Evolutionary conservation across 2,888 invertebrate genomes (phyloP), one percentile per base, ranked within the genome.

Genomic region (Alcis repandata): DNA sequence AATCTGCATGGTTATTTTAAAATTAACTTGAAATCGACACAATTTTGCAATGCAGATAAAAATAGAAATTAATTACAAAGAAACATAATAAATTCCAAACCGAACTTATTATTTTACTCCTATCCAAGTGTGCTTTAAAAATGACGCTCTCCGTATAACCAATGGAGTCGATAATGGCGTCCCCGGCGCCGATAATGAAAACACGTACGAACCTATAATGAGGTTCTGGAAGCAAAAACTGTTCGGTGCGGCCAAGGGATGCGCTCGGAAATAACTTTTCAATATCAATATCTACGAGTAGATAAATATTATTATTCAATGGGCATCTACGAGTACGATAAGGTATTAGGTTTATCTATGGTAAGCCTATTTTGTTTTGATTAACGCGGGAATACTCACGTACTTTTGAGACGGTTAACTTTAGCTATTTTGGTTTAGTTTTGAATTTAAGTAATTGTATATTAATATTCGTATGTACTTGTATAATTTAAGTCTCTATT

Each of bases 201-300:
- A 79, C 86, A 85, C 85, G 85, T 84, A 77, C 78, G 33, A 57
- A 63, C 45, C 69, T 61, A 74, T 85, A 85, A 85, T 84, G 83
- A 84, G 78, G 82, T 84, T 81, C 79, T 79, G 77, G 79, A 77
- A 81, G 68, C 67, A 70, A 73, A 72, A 71, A 65, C 63, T 64
- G 27, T 46, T 48, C 45, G 43, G 62, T 41, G 17, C 45, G 38
- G 59, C 32, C 40, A 54, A 63, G 52, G 58, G 63, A 57, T 48
- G 41, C 40, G 40, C 40, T 15, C 57, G 59, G 45, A 59, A 63
- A 69, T 69, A 70, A 61, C 52, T 67, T 60, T 53, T 59, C 54
- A 27, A 58, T 53, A 15, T 53, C n/a, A 17, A 17, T 6, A n/a
- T 27, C 20, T 41, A 41, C 9, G 13, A 27, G 46, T 27, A 46